Percentiles rank a stretch among this genome's conserved stretches.
phyloP scores from a whole-genome alignment of 2,797 vertebrate species.

The Anableps anableps region DNA sequence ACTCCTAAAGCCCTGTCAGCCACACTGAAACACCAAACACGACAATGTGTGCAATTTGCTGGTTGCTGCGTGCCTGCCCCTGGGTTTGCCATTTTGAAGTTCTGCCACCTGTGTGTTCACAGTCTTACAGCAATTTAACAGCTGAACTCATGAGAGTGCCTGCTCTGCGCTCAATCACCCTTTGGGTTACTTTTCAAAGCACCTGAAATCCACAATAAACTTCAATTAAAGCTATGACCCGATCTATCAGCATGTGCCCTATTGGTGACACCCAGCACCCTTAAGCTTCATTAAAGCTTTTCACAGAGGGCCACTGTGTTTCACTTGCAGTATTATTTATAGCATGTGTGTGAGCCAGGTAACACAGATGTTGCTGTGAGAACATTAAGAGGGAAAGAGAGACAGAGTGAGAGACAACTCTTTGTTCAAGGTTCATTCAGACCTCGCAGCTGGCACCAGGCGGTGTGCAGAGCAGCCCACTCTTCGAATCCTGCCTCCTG shows the following conservation, averaged over 20 bases:
- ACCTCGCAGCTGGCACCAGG: constrained; percentile 76
- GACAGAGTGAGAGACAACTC: constrained; percentile 63
- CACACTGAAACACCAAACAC: constrained; percentile 73
- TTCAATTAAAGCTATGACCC: constrained; percentile 73
- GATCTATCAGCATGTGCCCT: constrained; percentile 64
- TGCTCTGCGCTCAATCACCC: constrained; percentile 61
- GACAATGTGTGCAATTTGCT: constrained; percentile 78
- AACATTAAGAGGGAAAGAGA: constrained; percentile 69
- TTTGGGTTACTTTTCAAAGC: constrained; percentile 72
- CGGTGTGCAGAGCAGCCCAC: constrained; percentile 60
- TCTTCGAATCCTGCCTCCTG: constrained; percentile 77
- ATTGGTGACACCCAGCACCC: constrained; percentile 61
- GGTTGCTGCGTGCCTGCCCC: constrained; percentile 71
- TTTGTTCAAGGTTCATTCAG: constrained; percentile 74
- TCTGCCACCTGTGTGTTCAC: constrained; percentile 73
- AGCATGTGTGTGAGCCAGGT: constrained; percentile 66
- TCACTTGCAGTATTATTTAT: constrained; percentile 77
- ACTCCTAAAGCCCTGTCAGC: constrained; percentile 73
- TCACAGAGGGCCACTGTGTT: constrained; percentile 69
- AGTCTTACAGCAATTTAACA: constrained; percentile 62
- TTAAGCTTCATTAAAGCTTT: constrained; percentile 78
- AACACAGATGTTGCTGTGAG: constrained; percentile 71
- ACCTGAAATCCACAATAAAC: constrained; percentile 68
- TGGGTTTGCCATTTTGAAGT: constrained; percentile 72
- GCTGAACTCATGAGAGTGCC: constrained; percentile 53